phyloP scores from a whole-genome alignment of 2,113 vertebrate species.

The Serinus canaria region DNA sequence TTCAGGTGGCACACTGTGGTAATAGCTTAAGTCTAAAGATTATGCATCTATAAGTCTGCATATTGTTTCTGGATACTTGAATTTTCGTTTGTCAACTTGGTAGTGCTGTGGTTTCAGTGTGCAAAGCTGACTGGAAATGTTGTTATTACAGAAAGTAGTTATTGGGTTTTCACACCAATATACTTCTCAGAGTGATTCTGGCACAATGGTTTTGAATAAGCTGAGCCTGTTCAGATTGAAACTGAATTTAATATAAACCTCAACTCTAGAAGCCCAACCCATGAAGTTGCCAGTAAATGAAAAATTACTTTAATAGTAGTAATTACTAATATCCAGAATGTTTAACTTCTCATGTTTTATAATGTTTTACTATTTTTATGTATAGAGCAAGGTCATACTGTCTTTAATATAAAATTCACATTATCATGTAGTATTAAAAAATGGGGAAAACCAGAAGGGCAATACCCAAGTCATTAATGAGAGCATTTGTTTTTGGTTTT shows the following conservation, averaged over 20 bases:
- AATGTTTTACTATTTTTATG: not conserved
- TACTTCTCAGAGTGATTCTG: not conserved
- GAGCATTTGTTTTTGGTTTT: not conserved
- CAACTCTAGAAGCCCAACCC: not conserved
- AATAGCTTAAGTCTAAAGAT: not conserved
- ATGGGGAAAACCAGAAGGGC: accelerated
- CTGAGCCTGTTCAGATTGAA: not conserved
- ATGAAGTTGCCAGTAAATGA: not conserved
- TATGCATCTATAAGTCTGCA: not conserved
- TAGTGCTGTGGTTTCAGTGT: not conserved
- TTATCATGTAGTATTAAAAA: not conserved
- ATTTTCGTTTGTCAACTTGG: not conserved
- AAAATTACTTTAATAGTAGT: not conserved
- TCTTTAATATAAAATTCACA: not conserved
- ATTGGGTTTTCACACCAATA: not conserved
- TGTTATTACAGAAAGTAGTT: not conserved
- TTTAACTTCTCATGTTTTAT: not conserved
- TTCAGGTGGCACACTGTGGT: not conserved
- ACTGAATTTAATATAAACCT: not conserved
- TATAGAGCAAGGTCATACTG: not conserved
- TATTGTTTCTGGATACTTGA: not conserved
- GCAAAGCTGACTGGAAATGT: not conserved
- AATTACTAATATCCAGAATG: not conserved
- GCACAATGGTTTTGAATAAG: not conserved
- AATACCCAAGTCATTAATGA: not conserved